Evolutionary conservation across 2,113 vertebrate genomes (phyloP).

Genomic region (Pygoscelis adeliae): DNA sequence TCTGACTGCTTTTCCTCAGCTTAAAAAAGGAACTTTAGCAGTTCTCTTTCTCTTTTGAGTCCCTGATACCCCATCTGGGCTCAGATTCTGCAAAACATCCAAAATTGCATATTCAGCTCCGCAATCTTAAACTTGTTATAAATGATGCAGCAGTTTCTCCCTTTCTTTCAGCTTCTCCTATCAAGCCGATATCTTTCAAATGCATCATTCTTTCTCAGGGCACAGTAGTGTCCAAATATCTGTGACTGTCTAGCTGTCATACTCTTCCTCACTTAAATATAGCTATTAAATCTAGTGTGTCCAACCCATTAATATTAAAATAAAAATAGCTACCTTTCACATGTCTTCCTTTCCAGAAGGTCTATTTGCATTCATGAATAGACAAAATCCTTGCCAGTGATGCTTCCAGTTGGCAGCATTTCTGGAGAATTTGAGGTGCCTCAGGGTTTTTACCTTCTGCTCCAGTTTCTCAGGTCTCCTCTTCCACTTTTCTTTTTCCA

Average conservation of each 20-base stretch:
- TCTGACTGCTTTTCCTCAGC: background rate
- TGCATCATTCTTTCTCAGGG: background rate
- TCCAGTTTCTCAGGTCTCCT: background rate
- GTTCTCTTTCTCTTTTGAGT: conserved; percentile 23
- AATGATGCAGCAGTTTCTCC: conserved; percentile 20
- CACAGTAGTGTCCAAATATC: background rate
- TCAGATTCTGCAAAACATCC: conserved; percentile 1
- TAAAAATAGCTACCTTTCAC: background rate
- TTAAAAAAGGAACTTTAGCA: background rate
- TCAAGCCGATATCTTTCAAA: background rate
- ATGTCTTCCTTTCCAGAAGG: conserved; percentile 4
- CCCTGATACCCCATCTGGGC: background rate
- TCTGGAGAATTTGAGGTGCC: background rate
- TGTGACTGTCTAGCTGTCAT: background rate
- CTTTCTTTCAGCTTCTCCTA: background rate
- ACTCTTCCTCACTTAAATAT: background rate
- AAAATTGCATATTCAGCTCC: background rate
- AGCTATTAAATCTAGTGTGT: background rate
- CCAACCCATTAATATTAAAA: background rate
- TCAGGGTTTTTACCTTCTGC: background rate
- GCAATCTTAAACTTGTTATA: background rate
- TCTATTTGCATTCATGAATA: background rate
- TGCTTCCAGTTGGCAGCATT: background rate
- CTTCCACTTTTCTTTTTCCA: background rate
- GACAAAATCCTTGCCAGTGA: background rate